Base-by-base conservation (phyloP, 1,140 invertebrate genomes). In the Drosophila malerkotliana region DNA sequence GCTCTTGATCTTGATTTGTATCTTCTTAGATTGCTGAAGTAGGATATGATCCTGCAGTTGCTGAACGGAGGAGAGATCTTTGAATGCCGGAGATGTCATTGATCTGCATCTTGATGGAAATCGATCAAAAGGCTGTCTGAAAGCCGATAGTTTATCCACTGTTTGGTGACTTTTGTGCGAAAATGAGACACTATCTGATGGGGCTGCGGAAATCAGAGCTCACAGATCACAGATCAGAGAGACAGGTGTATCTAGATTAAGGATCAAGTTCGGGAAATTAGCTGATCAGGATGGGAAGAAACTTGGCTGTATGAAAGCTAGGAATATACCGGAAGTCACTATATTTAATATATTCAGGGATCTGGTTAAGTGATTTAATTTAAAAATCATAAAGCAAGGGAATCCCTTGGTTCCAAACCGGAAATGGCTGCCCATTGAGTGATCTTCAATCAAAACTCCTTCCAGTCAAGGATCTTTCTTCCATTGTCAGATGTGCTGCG, bases 391-490 rank as follows among this genome's bases (percentile, higher is more conserved):
- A 45, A 18, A 12, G 28, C 10, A 4, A 15, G n/a, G 47, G 39
- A 45, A 52, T 61, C 32, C 8, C 47, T 21, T 39, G 8, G 34
- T 49, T 14, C 57, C 26, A 69, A 69, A 71, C 67, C 67, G 64
- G 64, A 69, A 71, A 69, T 49, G 63, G 58, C 24, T 61, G 37
- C 37, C 30, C 55, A 66, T 67, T 49, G 21, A 67, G 15, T 37
- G 60, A 69, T 77, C 53, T 60, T 61, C 82, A 81, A 84, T 84
- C 82, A 74, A 57, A 58, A 55, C 67, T 53, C 34, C 34, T 48
- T 48, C 48, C 34, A 56, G 14, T 14, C 64, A 82, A 44, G 58
- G 60, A 75, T 66, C 49, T 45, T 37, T 15, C 2, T 14, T 28
- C 30, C 10, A 41, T 68, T 30, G 78, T 52, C 63, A 74, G 47